Percentiles rank a stretch among this genome's conserved stretches.
These are phyloP conservation scores for Zoanthus gigantus DNA, from an alignment of 92 coral and sea anemone species.

Conservation along the genomic window DNA sequence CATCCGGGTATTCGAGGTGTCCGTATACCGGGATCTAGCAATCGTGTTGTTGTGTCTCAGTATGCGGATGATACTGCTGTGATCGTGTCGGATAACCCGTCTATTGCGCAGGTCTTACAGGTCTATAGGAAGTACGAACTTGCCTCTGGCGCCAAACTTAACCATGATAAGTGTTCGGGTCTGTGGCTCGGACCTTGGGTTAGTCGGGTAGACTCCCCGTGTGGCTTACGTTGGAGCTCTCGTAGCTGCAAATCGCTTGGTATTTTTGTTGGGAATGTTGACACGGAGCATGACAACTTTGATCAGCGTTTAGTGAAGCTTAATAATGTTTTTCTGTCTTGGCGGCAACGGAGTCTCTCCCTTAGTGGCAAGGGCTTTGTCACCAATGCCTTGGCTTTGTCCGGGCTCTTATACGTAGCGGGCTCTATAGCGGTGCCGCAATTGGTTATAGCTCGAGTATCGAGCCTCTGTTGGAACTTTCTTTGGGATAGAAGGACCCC, in stretches of 20 bases:
- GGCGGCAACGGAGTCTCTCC: background rate
- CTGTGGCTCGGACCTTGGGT: background rate
- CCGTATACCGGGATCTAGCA: background rate
- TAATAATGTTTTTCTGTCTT: background rate
- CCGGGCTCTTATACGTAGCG: too few species aligned
- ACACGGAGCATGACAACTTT: background rate
- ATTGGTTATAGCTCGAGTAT: too few species aligned
- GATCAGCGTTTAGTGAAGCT: background rate
- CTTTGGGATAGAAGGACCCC: too few species aligned
- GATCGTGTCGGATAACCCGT: background rate
- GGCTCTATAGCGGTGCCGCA: too few species aligned
- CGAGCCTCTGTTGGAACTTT: too few species aligned
- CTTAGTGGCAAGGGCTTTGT: background rate
- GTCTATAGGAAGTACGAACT: background rate
- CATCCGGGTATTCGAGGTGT: conserved; percentile 14
- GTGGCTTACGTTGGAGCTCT: background rate
- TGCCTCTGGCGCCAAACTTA: background rate
- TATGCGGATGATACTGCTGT: conserved; percentile 42
- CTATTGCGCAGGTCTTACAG: background rate
- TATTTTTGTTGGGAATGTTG: background rate
- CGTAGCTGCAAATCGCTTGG: background rate
- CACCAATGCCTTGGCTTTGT: background rate
- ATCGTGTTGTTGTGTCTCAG: background rate
- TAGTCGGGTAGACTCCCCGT: background rate
- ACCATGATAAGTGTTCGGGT: background rate